Evolutionary conservation across 2,888 invertebrate genomes (phyloP).

Genomic region (Cerastis leucographa): DNA sequence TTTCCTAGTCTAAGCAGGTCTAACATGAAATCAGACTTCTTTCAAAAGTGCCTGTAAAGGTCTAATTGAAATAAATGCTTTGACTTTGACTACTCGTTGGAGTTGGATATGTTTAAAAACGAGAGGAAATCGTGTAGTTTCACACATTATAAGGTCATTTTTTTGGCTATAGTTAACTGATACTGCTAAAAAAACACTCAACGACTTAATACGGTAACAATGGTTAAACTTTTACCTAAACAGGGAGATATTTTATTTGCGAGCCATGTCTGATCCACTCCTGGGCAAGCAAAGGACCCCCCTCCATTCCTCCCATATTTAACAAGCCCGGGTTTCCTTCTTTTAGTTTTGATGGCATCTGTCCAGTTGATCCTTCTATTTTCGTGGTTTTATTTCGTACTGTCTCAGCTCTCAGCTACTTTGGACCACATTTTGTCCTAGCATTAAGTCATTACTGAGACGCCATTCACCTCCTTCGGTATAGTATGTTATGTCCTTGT

Average conservation of each 20-base stretch:
- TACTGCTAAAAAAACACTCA: neutral
- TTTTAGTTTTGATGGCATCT: neutral
- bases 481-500: conserved; percentile 4
- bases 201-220: neutral
- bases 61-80: too few relatives aligned
- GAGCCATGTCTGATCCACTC: neutral
- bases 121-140: neutral
- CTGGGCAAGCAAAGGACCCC: neutral
- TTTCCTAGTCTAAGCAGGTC: neutral
- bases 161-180: neutral
- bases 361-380: neutral
- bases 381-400: neutral
- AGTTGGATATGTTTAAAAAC: neutral
- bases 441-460: conserved; percentile 27
- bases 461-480: conserved; percentile 20
- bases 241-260: neutral
- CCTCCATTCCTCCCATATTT: neutral
- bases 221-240: neutral
- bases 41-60: too few relatives aligned
- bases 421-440: neutral
- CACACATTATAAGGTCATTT: neutral
- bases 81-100: neutral
- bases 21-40: neutral
- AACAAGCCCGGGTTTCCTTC: neutral
- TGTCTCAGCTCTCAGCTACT: neutral